Evolutionary conservation across 1,140 invertebrate species (phyloP).

Genomic region (Rhizoglyphus robini): DNA sequence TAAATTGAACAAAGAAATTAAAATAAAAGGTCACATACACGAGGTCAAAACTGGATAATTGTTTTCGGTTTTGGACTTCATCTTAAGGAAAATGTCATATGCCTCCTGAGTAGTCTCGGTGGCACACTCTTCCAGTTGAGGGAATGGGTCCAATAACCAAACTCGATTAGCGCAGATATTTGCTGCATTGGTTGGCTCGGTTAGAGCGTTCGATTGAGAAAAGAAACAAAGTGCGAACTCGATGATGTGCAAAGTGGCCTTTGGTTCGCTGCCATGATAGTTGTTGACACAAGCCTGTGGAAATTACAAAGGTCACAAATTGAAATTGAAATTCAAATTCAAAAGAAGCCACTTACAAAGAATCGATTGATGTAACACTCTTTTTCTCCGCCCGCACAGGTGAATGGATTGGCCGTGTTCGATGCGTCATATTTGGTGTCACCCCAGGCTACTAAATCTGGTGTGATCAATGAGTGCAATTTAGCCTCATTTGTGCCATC

Average conservation of each 20-base stretch:
- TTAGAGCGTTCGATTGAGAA: neutral
- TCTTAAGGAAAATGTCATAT: neutral
- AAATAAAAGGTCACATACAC: neutral
- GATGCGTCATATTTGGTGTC: constrained; percentile 6
- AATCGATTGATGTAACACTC: constrained; percentile 18
- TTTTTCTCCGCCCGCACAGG: neutral
- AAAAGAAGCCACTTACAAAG: neutral
- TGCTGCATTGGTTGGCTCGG: neutral
- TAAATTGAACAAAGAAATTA: neutral
- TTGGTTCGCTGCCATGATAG: constrained; percentile 10
- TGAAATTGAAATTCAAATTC: neutral
- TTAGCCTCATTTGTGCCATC: neutral
- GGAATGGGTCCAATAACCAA: neutral
- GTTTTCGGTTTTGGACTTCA: constrained; percentile 16
- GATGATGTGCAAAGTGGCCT: neutral
- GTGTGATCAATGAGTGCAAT: neutral
- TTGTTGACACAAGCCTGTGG: constrained; percentile 15
- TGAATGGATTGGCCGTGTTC: constrained; percentile 6
- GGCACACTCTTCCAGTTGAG: neutral
- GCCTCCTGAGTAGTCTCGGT: neutral
- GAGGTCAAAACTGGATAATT: neutral
- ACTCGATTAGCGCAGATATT: constrained; percentile 4
- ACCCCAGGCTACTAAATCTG: constrained; percentile 2
- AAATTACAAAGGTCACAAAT: neutral
- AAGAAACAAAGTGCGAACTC: constrained; percentile 19